A percentile compares a stretch with the other conserved stretches of the same genome.
Conservation (phyloP, 2,888 invertebrate species). For the Acutogordius australiensis region DNA sequence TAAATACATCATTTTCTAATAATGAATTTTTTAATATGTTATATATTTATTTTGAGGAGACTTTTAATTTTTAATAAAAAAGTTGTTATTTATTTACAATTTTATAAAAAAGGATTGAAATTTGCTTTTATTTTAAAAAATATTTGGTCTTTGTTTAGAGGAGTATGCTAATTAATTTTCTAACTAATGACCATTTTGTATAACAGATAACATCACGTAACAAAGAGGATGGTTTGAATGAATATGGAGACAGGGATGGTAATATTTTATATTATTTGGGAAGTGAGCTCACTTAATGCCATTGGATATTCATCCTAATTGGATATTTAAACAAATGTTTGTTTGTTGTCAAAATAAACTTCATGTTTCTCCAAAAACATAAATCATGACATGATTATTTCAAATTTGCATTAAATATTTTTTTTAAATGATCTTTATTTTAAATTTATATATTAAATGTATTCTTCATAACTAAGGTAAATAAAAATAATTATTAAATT, state of each 20-base stretch:
- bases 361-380: neutral
- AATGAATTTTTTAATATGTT: too few species aligned
- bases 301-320: too few species aligned
- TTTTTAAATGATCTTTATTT: neutral
- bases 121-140: too few species aligned
- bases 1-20: too few species aligned
- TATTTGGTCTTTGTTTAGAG: too few species aligned
- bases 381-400: neutral
- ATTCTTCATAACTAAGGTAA: neutral
- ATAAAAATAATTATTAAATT: neutral
- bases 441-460: neutral
- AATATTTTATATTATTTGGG: conserved; percentile 19
- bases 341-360: neutral
- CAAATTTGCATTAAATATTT: neutral
- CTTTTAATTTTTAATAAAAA: too few species aligned
- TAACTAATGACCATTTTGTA: too few species aligned
- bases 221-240: conserved; percentile 38
- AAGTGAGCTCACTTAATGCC: too few species aligned
- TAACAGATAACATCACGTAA: conserved; percentile 16
- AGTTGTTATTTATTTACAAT: too few species aligned
- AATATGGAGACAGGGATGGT: conserved; percentile 76
- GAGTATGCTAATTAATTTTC: too few species aligned
- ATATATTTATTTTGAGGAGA: too few species aligned
- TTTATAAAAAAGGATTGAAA: too few species aligned
- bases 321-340: neutral